Percentiles rank a stretch among this genome's conserved stretches.
Evolutionary conservation across 2,797 vertebrate genomes (phyloP).

Genomic region (Salarias fasciatus): DNA sequence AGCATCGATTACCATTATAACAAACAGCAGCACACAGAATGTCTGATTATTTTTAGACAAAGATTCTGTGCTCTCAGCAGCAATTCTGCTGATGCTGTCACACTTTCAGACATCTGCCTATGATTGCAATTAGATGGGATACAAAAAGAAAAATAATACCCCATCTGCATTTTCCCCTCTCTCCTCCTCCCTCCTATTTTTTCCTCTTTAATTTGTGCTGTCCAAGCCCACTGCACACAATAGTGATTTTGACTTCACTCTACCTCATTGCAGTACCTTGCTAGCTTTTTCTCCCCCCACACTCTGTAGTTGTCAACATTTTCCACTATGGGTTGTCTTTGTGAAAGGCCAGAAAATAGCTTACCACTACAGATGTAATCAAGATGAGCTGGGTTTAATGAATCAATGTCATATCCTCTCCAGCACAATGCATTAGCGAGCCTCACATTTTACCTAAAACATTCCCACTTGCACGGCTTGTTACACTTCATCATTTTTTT

Average conservation of each 20-base stretch:
- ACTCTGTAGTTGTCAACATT: slow-evolving; percentile 76
- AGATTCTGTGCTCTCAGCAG: slow-evolving; percentile 99
- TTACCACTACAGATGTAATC: slow-evolving; percentile 81
- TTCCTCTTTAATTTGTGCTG: slow-evolving; percentile 78
- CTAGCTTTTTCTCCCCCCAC: slow-evolving; percentile 46
- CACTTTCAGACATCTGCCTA: slow-evolving; percentile 99
- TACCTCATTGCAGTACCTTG: slow-evolving; percentile 75
- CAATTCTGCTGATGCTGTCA: slow-evolving; percentile 99
- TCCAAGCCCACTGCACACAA: slow-evolving; percentile 77
- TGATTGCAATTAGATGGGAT: slow-evolving; percentile 99
- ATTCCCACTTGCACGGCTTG: slow-evolving; percentile 43
- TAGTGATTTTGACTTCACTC: slow-evolving; percentile 78
- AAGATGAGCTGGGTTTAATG: slow-evolving; percentile 76
- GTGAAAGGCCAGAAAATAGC: slow-evolving; percentile 77
- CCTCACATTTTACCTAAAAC: slow-evolving; percentile 22
- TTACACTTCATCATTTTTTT: slow-evolving; percentile 29
- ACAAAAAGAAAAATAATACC: slow-evolving; percentile 95
- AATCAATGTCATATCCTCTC: slow-evolving; percentile 76
- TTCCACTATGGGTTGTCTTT: slow-evolving; percentile 75
- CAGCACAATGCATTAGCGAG: slow-evolving; percentile 61
- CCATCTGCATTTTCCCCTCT: slow-evolving; percentile 88
- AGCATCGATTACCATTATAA: slow-evolving; percentile 99
- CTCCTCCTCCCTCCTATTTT: slow-evolving; percentile 58
- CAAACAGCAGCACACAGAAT: slow-evolving; percentile 98
- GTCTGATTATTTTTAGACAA: slow-evolving; percentile 99